Conservation (phyloP, 2,113 vertebrate genomes). For the Mesocricetus auratus region DNA sequence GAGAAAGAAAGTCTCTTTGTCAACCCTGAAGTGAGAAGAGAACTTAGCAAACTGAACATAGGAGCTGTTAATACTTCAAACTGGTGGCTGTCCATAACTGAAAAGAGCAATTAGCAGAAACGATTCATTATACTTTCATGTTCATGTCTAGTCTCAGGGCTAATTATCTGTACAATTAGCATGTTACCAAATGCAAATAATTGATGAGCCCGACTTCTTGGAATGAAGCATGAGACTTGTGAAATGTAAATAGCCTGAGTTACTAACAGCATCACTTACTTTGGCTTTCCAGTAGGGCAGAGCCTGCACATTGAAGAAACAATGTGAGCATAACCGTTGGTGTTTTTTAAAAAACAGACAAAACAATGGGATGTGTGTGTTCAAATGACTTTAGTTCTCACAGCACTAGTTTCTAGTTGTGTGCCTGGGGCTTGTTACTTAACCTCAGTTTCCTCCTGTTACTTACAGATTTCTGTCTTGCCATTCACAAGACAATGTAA, state of each 20-base stretch:
- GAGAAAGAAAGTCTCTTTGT: not conserved
- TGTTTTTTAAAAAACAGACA: not conserved
- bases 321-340: constrained; percentile 1
- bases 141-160: constrained; percentile 72
- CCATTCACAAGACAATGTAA: not conserved
- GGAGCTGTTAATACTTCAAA: not conserved
- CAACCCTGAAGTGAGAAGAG: not conserved
- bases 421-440: not conserved
- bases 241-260: constrained; percentile 77
- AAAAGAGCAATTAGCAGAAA: constrained; percentile 75
- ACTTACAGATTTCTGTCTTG: constrained; percentile 28
- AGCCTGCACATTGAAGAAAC: constrained; percentile 46
- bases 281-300: constrained; percentile 29
- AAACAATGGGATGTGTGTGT: not conserved
- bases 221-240: constrained; percentile 67
- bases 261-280: constrained; percentile 48
- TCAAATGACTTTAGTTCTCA: constrained; percentile 36
- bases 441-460: constrained; percentile 36
- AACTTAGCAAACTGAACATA: constrained; percentile 11
- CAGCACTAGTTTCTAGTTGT: not conserved
- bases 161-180: constrained; percentile 81
- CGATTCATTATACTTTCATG: constrained; percentile 74
- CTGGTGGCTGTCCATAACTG: constrained; percentile 40
- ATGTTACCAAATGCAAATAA: constrained; percentile 81
- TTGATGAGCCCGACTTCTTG: constrained; percentile 79